phyloP scores from a whole-genome alignment of 2,797 vertebrate species.

The Acanthurus tractus region DNA sequence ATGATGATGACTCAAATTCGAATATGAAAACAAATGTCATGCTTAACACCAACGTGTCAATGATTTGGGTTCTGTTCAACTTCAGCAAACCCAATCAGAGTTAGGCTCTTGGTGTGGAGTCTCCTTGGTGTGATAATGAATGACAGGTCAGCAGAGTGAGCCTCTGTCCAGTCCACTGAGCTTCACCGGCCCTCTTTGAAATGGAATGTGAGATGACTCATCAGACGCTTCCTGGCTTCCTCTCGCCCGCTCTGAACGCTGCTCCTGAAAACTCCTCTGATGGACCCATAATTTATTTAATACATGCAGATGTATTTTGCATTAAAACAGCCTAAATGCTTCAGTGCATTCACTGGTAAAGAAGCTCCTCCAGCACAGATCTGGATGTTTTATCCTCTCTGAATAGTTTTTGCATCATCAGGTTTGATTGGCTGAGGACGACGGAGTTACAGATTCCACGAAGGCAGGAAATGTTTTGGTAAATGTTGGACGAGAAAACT shows the following conservation, averaged over 20 bases:
- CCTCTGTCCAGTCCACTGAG: constrained; percentile 3
- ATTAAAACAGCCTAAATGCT: constrained; percentile 57
- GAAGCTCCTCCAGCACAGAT: constrained; percentile 45
- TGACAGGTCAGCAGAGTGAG: constrained; percentile 23
- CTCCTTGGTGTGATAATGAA: constrained; percentile 37
- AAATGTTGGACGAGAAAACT: constrained; percentile 31
- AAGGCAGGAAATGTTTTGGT: constrained; percentile 21
- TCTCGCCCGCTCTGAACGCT: constrained; percentile 35
- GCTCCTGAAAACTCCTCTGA: constrained; percentile 47
- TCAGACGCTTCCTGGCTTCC: constrained; percentile 54
- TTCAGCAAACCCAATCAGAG: constrained; percentile 16
- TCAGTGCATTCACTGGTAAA: constrained; percentile 16
- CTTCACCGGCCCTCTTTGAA: constrained; percentile 31
- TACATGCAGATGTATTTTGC: constrained; percentile 59
- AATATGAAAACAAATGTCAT: constrained; percentile 11
- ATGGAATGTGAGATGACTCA: constrained; percentile 55
- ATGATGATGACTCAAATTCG: background rate
- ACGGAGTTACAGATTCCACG: constrained; percentile 19
- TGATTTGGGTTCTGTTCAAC: constrained; percentile 13
- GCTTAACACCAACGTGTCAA: background rate
- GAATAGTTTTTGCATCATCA: constrained; percentile 37
- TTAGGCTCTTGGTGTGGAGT: constrained; percentile 14
- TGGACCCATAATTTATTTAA: constrained; percentile 64
- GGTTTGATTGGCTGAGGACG: constrained; percentile 29
- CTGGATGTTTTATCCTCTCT: constrained; percentile 40